phyloP scores from a whole-genome alignment of 2,888 invertebrate genomes.

The Aspidiotus destructor region DNA sequence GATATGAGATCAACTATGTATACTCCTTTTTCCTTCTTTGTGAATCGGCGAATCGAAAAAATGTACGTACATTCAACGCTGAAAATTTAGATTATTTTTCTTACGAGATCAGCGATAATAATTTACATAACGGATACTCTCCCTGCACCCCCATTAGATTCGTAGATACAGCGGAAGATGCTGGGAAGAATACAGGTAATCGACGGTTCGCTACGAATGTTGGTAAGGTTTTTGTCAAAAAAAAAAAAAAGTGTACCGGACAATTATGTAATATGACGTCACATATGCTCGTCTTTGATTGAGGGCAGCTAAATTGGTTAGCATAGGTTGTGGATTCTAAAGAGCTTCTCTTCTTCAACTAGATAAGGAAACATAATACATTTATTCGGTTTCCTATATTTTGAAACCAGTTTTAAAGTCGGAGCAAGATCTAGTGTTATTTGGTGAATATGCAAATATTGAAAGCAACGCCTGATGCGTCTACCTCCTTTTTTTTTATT shows the following conservation, averaged over 20 bases:
- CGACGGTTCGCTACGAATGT: conserved; percentile 14
- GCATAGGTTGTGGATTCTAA: conserved; percentile 28
- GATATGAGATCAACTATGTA: not conserved
- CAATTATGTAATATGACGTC: conserved; percentile 31
- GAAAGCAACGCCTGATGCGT: conserved; percentile 29
- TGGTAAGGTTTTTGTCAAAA: conserved; percentile 26
- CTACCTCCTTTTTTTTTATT: conserved; percentile 1
- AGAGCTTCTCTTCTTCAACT: conserved; percentile 18
- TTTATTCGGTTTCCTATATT: conserved; percentile 30
- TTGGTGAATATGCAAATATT: conserved; percentile 30
- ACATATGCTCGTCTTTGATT: conserved; percentile 18
- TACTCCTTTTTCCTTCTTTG: too few relatives aligned
- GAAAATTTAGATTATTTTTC: not conserved
- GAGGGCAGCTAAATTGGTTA: conserved; percentile 29
- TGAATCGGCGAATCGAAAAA: too few relatives aligned
- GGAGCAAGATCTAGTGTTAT: conserved; percentile 32
- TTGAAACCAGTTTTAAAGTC: conserved; percentile 29
- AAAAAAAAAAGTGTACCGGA: conserved; percentile 14
- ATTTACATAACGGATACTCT: conserved; percentile 26
- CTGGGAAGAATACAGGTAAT: not conserved
- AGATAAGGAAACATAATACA: conserved; percentile 25
- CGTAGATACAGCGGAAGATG: not conserved
- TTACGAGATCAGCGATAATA: not conserved
- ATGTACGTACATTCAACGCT: not conserved
- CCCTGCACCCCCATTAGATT: not conserved